Conservation (phyloP, 2,113 vertebrate species). For the Nyctereutes procyonoides region DNA sequence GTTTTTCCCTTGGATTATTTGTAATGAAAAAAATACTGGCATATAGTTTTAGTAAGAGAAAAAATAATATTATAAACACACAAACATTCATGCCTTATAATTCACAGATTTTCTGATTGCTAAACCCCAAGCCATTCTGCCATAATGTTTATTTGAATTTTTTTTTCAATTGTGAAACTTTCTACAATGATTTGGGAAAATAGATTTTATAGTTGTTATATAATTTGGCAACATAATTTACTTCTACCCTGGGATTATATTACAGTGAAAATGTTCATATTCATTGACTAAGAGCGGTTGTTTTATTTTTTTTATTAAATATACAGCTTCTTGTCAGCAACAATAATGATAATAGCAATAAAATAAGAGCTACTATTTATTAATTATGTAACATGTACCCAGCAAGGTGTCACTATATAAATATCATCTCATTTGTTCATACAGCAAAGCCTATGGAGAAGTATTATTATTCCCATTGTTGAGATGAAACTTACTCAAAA, state of each 20-base stretch:
- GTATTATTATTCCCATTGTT: neutral
- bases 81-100: neutral
- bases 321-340: neutral
- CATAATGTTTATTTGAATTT: conserved; percentile 55
- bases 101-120: conserved; percentile 17
- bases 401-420: neutral
- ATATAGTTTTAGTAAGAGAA: neutral
- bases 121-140: neutral
- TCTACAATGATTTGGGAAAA: conserved; percentile 50
- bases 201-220: neutral
- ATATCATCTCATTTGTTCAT: neutral
- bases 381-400: neutral
- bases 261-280: conserved; percentile 9
- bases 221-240: neutral
- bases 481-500: neutral
- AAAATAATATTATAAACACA: neutral
- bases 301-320: conserved; percentile 35
- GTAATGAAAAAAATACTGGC: neutral
- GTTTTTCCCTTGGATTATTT: conserved; percentile 29
- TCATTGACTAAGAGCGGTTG: neutral
- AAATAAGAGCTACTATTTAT: neutral
- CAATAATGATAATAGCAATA: neutral
- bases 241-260: neutral
- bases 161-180: conserved; percentile 42
- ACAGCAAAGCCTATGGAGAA: neutral